These are phyloP conservation scores for Rhegmatorhina hoffmannsi DNA, from an alignment of 2,113 vertebrate species.

Conservation along the genomic window DNA sequence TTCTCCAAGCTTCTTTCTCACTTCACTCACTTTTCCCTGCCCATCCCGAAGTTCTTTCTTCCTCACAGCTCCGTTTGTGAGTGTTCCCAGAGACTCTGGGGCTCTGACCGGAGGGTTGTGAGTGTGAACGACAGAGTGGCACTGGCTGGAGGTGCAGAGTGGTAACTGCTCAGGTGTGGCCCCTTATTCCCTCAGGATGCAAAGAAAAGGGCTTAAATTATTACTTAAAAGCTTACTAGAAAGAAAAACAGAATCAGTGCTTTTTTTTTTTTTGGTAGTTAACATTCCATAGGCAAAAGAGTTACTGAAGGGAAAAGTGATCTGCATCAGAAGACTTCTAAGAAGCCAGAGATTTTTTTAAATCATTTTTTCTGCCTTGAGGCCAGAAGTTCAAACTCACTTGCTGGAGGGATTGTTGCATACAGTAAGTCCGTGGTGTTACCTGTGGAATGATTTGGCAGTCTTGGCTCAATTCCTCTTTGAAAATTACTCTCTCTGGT, in stretches of 20 bases:
- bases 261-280: background rate
- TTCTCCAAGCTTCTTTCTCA: background rate
- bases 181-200: background rate
- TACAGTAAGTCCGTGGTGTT: background rate
- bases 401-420: background rate
- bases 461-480: conserved; percentile 9
- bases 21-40: background rate
- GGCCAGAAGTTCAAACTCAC: background rate
- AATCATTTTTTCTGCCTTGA: background rate
- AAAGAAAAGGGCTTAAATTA: conserved; percentile 9
- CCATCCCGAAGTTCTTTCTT: background rate
- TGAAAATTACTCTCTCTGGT: background rate
- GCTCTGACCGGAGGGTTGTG: background rate
- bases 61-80: background rate
- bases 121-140: background rate
- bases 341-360: background rate
- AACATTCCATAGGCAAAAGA: background rate
- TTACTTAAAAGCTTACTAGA: background rate
- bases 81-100: background rate
- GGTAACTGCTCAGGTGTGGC: background rate
- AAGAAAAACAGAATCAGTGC: background rate
- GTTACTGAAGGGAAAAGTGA: background rate
- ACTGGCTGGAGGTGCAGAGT: background rate
- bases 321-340: background rate
- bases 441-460: background rate